Conservation (phyloP, 2,113 vertebrate species). For the Salvelinus fontinalis region DNA sequence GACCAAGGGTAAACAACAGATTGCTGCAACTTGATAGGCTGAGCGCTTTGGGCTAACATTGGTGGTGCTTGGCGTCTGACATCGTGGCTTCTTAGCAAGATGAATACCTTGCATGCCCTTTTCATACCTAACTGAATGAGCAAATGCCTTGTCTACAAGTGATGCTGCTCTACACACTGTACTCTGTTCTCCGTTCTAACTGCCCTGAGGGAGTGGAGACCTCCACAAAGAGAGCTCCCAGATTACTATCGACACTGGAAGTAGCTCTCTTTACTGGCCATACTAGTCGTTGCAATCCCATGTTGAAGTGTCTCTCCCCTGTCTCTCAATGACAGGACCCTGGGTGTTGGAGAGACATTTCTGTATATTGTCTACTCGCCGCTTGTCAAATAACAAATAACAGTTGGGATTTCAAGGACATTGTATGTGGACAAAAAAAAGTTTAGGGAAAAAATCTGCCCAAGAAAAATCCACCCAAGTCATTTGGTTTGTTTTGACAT, state of each 20-base stretch:
- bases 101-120: conserved; percentile 68
- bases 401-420: conserved; percentile 62
- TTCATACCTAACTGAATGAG: conserved; percentile 68
- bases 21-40: too few relatives aligned
- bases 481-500: conserved; percentile 14
- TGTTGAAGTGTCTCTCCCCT: conserved; percentile 48
- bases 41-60: too few relatives aligned
- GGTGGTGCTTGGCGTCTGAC: too few relatives aligned
- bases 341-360: conserved; percentile 55
- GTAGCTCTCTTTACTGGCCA: conserved; percentile 30
- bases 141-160: conserved; percentile 56
- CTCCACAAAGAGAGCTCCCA: conserved; percentile 40
- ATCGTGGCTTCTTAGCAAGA: conserved; percentile 45
- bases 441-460: background rate
- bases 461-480: background rate
- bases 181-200: conserved; percentile 53
- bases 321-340: conserved; percentile 64
- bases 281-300: background rate
- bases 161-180: conserved; percentile 64
- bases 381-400: conserved; percentile 68
- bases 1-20: too few relatives aligned
- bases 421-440: conserved; percentile 56
- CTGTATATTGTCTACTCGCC: conserved; percentile 63
- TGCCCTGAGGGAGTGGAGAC: conserved; percentile 64
- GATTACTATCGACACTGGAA: conserved; percentile 50